Percentiles rank a stretch among this genome's conserved stretches.
These are phyloP conservation scores for Paracanthobrama guichenoti DNA, from an alignment of 2,113 vertebrate genomes.

Conservation along the genomic window DNA sequence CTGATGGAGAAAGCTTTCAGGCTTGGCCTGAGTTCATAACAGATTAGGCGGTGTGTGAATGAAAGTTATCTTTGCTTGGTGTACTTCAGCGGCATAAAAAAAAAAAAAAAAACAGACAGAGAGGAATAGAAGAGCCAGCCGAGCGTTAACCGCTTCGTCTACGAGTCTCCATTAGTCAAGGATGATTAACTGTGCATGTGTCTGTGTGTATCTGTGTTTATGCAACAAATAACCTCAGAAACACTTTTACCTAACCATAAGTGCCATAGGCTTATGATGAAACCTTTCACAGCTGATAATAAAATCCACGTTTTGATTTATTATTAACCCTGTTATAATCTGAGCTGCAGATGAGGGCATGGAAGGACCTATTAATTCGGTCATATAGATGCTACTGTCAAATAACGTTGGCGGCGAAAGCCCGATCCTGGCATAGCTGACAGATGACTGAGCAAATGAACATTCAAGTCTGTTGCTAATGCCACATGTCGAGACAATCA, in stretches of 20 bases:
- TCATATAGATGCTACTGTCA: constrained; percentile 43
- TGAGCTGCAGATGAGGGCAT: not conserved
- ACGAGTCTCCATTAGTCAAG: constrained; percentile 46
- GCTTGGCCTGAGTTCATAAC: constrained; percentile 34
- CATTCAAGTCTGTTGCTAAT: constrained; percentile 39
- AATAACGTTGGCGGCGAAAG: not conserved
- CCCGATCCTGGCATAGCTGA: constrained; percentile 9
- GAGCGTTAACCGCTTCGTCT: constrained; percentile 50
- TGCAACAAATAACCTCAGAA: constrained; percentile 3
- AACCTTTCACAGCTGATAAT: not conserved
- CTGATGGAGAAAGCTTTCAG: constrained; percentile 31
- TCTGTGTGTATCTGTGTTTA: constrained; percentile 31
- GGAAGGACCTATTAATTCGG: not conserved
- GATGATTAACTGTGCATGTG: constrained; percentile 55
- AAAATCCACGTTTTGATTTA: constrained; percentile 14
- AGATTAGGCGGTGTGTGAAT: constrained; percentile 25
- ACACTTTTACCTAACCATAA: constrained; percentile 9
- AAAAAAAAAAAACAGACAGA: not conserved
- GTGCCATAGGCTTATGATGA: constrained; percentile 4
- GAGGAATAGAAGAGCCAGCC: constrained; percentile 27
- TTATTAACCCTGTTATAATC: constrained; percentile 27
- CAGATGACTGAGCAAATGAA: constrained; percentile 41
- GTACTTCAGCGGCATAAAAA: constrained; percentile 1
- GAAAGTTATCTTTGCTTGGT: constrained; percentile 43
- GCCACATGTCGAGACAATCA: constrained; percentile 33